Percentiles rank a stretch among this genome's conserved stretches.
Conservation (phyloP, 2,113 vertebrate species). For the Tamias sibiricus region DNA sequence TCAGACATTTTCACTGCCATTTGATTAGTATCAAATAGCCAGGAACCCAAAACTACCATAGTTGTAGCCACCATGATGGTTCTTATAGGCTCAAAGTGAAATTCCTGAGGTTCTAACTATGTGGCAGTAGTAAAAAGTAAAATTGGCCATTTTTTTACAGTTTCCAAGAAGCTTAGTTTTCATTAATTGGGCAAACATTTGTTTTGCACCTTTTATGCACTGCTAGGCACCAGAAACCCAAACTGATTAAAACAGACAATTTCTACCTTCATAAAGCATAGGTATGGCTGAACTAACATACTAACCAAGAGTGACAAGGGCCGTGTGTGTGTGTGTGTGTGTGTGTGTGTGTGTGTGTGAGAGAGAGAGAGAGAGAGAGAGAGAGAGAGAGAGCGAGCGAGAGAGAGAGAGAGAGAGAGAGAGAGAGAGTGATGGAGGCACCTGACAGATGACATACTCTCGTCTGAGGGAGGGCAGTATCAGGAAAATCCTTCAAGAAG, state of each 20-base stretch:
- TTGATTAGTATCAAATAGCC: not conserved
- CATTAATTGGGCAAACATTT: not conserved
- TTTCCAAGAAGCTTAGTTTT: not conserved
- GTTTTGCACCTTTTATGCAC: not conserved
- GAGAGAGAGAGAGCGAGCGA: not conserved
- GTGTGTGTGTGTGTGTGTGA: not conserved
- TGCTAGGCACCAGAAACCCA: not conserved
- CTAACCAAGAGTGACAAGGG: not conserved
- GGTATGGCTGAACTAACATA: not conserved
- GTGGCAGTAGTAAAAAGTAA: not conserved
- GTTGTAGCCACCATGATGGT: not conserved
- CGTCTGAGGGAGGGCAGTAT: not conserved
- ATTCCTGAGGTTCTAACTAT: not conserved
- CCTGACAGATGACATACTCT: not conserved
- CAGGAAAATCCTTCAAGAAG: not conserved
- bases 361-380: not conserved
- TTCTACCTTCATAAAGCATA: not conserved
- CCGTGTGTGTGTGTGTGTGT: not conserved
- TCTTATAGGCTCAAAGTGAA: not conserved
- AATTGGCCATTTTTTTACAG: not conserved
- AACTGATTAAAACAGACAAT: not conserved
- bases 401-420: not conserved
- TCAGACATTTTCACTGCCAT: not conserved
- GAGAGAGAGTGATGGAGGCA: not conserved
- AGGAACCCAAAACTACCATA: not conserved